Percentiles rank a stretch among this genome's conserved stretches.
phyloP scores from a whole-genome alignment of 64 coral and sea anemone species.

The Orbicella faveolata region DNA sequence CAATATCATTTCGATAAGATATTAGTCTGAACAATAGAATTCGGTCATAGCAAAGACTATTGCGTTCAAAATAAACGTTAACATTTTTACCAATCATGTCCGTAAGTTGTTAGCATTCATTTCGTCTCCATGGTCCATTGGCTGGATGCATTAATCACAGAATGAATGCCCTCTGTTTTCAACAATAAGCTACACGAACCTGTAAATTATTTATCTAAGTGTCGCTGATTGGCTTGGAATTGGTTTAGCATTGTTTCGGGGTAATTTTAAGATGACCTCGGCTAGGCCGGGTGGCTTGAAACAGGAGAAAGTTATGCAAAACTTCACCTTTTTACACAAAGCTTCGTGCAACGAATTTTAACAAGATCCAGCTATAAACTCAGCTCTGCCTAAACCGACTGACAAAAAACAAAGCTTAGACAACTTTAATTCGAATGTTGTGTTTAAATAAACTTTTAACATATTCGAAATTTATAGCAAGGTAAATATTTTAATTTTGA shows the following conservation, averaged over 20 bases:
- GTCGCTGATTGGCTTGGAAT: conserved; percentile 29
- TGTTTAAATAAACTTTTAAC: not conserved
- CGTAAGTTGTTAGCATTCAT: not conserved
- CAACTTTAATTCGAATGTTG: too few relatives aligned
- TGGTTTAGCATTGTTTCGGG: conserved; percentile 32
- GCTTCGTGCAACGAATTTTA: not conserved
- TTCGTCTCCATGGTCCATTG: conserved; percentile 19
- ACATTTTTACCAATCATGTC: conserved; percentile 41
- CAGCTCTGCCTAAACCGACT: not conserved
- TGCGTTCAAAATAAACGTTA: conserved; percentile 17
- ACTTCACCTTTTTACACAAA: not conserved
- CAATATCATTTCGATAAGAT: conserved; percentile 12
- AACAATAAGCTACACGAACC: conserved; percentile 31
- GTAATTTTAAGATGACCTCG: conserved; percentile 15
- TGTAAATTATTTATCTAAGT: conserved; percentile 48
- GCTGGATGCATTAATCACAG: not conserved
- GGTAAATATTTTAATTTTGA: conserved; percentile 42
- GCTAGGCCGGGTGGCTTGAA: conserved; percentile 5
- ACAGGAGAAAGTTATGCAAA: not conserved
- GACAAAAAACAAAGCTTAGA: too few relatives aligned
- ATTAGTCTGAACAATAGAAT: not conserved
- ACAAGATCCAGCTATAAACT: not conserved
- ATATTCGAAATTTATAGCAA: not conserved
- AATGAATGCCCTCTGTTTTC: conserved; percentile 20
- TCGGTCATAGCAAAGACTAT: not conserved